Base-by-base conservation (phyloP, 1,140 invertebrate genomes). In the Cotesia typhae region DNA sequence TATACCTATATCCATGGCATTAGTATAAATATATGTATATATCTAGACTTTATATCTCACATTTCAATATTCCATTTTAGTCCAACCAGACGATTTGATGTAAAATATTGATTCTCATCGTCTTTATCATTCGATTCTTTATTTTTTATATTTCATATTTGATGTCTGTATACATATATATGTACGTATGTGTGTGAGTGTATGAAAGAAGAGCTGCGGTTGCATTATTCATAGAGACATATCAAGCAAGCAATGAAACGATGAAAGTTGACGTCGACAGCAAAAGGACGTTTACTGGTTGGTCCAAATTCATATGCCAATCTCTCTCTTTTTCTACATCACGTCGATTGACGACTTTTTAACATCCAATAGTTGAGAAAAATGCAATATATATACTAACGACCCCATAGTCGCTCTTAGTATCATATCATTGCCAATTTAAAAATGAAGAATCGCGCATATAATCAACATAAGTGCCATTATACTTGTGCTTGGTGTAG, bases 51-150 rank as follows among this genome's bases (percentile, higher is more conserved):
- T 47, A 47, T 47, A 47, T 47, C 41, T 47, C 41, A 47, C 41
- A 47, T 47, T 47, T 59, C 57, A 59, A 59, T 59, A 59, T 59
- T 59, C 57, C 20, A 59, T 20, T 59, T 59, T 59, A 9, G 57
- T 59, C 20, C 14, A 59, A 9, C 14, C 9, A 28, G 20, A 59
- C 17, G 57, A 59, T 59, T 59, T 59, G 57, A 59, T 28, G 57
- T 59, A 35, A 17, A 17, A 59, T 59, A 59, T 59, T 28, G 57
- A 59, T 59, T 28, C 57, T 59, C 20, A 59, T 59, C 57, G 20
- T 20, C 57, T 47, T 7, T 47, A 47, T 47, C 57, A 59, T 59
- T 20, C 57, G 57, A 59, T 59, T 59, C 57, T 59, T 59, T 35
- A 20, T 59, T 20, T 59, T 20, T 59, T 59, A 59, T 59, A 59